Base-by-base conservation (phyloP, 2,113 vertebrate species). In the Merops nubicus region DNA sequence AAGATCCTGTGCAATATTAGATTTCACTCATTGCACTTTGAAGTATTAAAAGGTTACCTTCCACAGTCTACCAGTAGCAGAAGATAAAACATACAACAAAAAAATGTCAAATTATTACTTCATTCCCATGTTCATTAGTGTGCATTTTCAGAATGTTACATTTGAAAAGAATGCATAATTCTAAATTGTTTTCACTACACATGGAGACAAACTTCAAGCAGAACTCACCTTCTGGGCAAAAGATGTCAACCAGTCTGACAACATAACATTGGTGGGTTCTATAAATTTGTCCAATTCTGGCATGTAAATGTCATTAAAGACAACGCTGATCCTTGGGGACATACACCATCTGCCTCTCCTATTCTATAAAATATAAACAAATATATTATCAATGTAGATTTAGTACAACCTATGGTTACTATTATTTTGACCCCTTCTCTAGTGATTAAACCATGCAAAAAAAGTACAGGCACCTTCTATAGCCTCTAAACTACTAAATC, bases 71-170 rank as follows among this genome's bases (percentile, higher is more conserved):
- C n/a, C n/a, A 12, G 17, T 50, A 91, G 3, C 13, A 74, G 8
- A 69, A 23, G 8, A 42, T 16, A 73, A 82, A 80, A 19, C 4
- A 36, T 12, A 8, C 2, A 62, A 33, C 4, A 77, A 36, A 88
- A 42, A 10, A 1, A 0, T 11, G 1, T 5, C 6, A 42, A 34
- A 50, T 40, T 82, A 45, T 60, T 64, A 4, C 3, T 26, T 84
- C 10, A 25, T 65, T 65, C 65, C 31, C 13, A 7, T n/a, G 10
- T 45, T 59, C 0, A 0, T 68, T 51, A 31, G 8, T 51, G 6
- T 68, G 23, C 17, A 51, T 59, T 82, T 72, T 43, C 23, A n/a
- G 18, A 50, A 11, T 45, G 9, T 6, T 77, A 16, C 3, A 1
- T 54, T 42, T 64, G 28, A 26, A 73, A 88, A 77, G 33, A 89